A percentile compares a stretch with the other conserved stretches of the same genome.
These are phyloP conservation scores for Leptopilina syphax DNA, from an alignment of 2,888 invertebrate species.

Conservation along the genomic window DNA sequence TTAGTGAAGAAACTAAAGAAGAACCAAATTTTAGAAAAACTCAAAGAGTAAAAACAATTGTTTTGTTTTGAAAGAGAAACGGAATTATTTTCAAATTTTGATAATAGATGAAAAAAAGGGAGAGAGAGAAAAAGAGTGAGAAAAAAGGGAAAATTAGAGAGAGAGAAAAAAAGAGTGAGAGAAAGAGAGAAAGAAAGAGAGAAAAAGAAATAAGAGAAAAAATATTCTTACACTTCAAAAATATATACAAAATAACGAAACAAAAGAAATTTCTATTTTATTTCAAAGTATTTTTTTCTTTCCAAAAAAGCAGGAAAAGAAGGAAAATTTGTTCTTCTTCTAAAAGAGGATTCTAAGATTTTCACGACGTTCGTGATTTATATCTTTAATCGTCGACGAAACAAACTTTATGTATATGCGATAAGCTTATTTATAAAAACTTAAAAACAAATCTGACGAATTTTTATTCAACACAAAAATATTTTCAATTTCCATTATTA, in stretches of 20 bases:
- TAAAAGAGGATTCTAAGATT: constrained; percentile 30
- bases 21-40: not conserved
- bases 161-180: too few species aligned
- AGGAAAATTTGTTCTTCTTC: constrained; percentile 3
- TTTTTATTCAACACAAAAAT: constrained; percentile 18
- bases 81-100: not conserved
- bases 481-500: not conserved
- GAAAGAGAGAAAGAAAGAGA: too few species aligned
- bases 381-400: constrained; percentile 39
- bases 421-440: constrained; percentile 63
- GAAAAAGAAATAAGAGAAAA: too few species aligned
- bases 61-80: not conserved
- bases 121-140: too few species aligned
- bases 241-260: not conserved
- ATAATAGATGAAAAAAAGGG: too few species aligned
- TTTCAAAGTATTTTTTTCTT: not conserved
- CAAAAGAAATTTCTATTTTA: not conserved
- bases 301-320: not conserved
- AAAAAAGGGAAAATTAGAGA: too few species aligned
- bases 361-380: constrained; percentile 42
- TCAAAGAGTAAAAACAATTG: not conserved
- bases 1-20: constrained; percentile 3
- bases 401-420: constrained; percentile 61
- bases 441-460: constrained; percentile 46
- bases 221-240: too few species aligned